phyloP scores from a whole-genome alignment of 2,113 vertebrate genomes.

The Tor tambroides region DNA sequence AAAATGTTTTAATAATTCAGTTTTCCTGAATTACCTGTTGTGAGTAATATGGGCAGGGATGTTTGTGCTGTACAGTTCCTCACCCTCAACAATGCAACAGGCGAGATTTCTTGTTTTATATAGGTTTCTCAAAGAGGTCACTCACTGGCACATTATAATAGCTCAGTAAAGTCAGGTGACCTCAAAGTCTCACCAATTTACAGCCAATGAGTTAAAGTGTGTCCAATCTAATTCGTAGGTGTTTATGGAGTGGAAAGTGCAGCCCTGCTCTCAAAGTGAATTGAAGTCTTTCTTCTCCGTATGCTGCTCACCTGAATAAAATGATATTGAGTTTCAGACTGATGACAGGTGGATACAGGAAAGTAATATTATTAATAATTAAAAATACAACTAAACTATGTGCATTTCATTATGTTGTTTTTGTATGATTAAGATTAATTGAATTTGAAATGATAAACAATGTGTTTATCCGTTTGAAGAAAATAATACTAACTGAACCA shows the following conservation, averaged over 20 bases:
- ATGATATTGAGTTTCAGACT: not conserved
- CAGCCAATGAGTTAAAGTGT: slow-evolving; percentile 72
- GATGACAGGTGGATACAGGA: not conserved
- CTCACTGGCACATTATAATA: slow-evolving; percentile 59
- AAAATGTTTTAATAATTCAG: slow-evolving; percentile 53
- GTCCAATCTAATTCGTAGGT: slow-evolving; percentile 67
- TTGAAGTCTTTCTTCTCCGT: slow-evolving; percentile 62
- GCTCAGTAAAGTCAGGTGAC: slow-evolving; percentile 71
- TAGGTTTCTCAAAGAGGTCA: slow-evolving; percentile 43
- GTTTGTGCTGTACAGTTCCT: not conserved
- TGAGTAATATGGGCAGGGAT: not conserved
- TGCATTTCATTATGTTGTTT: not conserved
- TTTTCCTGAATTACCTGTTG: slow-evolving; percentile 33
- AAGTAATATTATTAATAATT: not conserved
- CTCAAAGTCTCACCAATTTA: slow-evolving; percentile 70
- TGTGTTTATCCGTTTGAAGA: not conserved
- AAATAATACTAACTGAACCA: not conserved
- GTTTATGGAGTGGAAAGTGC: slow-evolving; percentile 66
- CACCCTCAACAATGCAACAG: slow-evolving; percentile 6
- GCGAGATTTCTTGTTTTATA: slow-evolving; percentile 33
- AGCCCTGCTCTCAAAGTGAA: slow-evolving; percentile 62
- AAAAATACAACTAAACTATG: not conserved
- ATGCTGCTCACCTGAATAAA: slow-evolving; percentile 31
- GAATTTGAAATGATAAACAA: not conserved
- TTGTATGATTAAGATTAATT: not conserved